Conservation (phyloP, 2,888 invertebrate genomes). For the Arctia plantaginis region DNA sequence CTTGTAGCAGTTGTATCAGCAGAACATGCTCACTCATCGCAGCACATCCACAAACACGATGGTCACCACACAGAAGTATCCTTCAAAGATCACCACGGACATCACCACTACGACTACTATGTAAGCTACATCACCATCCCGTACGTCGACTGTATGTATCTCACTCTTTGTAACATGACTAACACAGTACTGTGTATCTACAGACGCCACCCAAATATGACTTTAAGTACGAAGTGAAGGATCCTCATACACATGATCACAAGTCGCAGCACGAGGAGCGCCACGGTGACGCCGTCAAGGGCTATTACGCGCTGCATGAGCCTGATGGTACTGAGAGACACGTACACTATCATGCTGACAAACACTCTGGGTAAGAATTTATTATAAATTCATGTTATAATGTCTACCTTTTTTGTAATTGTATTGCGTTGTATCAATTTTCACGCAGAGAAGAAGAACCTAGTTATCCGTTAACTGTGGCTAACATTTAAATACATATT, state of each 20-base stretch:
- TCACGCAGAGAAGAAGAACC: background rate
- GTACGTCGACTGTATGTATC: background rate
- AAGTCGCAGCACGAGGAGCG: conserved; percentile 83
- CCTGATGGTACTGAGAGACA: conserved; percentile 44
- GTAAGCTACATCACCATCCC: conserved; percentile 29
- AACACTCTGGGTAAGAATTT: conserved; percentile 47
- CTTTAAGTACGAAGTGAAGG: conserved; percentile 75
- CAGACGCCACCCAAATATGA: conserved; percentile 52
- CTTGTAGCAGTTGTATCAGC: conserved; percentile 50
- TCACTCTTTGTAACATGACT: background rate
- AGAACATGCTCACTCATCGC: conserved; percentile 68
- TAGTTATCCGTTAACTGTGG: background rate
- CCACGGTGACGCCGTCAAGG: conserved; percentile 86
- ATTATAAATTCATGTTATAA: background rate
- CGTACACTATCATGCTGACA: conserved; percentile 46
- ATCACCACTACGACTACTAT: conserved; percentile 20
- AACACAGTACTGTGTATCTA: background rate
- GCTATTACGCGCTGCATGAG: conserved; percentile 75
- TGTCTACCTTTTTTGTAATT: background rate
- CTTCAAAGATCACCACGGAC: too few relatives aligned
- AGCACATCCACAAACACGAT: conserved; percentile 56
- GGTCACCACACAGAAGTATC: background rate
- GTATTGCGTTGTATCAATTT: background rate
- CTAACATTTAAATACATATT: background rate
- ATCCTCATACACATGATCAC: conserved; percentile 84